Evolutionary conservation across 2,113 vertebrate species (phyloP).

Genomic region (Phaethornis superciliosus): DNA sequence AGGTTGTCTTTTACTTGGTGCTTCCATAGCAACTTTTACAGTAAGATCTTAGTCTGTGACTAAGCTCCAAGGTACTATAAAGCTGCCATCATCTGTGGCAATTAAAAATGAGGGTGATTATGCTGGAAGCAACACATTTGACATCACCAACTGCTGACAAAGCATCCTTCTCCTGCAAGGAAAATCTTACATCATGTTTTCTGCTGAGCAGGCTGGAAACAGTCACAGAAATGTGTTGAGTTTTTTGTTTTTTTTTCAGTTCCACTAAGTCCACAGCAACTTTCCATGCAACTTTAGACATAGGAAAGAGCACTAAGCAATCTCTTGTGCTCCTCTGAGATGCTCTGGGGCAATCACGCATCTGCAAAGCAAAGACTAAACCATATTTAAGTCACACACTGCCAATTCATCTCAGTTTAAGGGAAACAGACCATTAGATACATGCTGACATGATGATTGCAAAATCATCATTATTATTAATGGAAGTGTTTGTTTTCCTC

Average conservation of each 20-base stretch:
- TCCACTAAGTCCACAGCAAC: not conserved
- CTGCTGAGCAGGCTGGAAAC: not conserved
- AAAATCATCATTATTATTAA: not conserved
- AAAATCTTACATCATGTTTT: not conserved
- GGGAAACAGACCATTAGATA: not conserved
- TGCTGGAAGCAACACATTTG: not conserved
- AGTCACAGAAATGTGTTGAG: not conserved
- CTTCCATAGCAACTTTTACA: not conserved
- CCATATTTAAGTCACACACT: not conserved
- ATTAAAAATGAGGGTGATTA: not conserved
- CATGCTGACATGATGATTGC: not conserved
- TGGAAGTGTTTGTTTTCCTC: not conserved
- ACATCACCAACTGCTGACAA: not conserved
- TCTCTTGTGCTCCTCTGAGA: not conserved
- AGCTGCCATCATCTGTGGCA: not conserved
- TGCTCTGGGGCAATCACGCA: not conserved
- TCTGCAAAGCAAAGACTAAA: not conserved
- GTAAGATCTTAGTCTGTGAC: not conserved
- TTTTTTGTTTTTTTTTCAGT: not conserved
- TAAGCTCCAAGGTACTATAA: not conserved
- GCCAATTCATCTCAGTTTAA: not conserved
- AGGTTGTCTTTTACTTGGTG: not conserved
- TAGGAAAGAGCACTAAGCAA: not conserved
- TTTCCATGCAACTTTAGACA: accelerated
- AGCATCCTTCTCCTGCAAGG: not conserved